Percentiles rank a stretch among this genome's conserved stretches.
phyloP scores from a whole-genome alignment of 1,140 invertebrate genomes.

The Trichonephila clavata region DNA sequence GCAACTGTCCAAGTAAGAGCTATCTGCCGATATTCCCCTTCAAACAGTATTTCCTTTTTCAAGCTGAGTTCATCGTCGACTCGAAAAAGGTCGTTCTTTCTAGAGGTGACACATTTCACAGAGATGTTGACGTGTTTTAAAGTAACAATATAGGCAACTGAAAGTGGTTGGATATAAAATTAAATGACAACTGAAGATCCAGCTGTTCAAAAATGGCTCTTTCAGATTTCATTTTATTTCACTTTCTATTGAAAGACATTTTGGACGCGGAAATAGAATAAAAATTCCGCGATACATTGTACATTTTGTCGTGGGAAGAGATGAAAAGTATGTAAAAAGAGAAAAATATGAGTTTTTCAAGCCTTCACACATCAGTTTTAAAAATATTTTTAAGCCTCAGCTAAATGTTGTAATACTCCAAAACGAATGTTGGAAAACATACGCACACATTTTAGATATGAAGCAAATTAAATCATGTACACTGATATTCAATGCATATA shows the following conservation, averaged over 20 bases:
- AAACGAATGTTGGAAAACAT: no score
- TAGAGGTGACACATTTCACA: slow-evolving; percentile 45
- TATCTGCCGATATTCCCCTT: slow-evolving; percentile 39
- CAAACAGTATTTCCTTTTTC: slow-evolving; percentile 4
- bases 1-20: slow-evolving; percentile 11
- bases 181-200: slow-evolving; percentile 69
- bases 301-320: not conserved
- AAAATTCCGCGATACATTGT: not conserved
- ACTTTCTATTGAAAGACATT: slow-evolving; percentile 39
- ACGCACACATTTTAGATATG: no score
- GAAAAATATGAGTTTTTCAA: not conserved
- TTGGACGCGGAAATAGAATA: not conserved
- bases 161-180: slow-evolving; percentile 69
- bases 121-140: slow-evolving; percentile 67
- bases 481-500: no score
- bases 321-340: not conserved
- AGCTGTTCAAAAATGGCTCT: slow-evolving; percentile 64
- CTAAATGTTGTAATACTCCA: not conserved
- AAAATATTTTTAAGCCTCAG: not conserved
- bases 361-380: not conserved
- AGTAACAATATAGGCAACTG: slow-evolving; percentile 63
- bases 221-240: slow-evolving; percentile 41
- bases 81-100: slow-evolving; percentile 39
- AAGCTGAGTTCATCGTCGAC: not conserved
- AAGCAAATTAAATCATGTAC: no score